Conservation (phyloP, 1,140 invertebrate species). For the Dendrolimus kikuchii region DNA sequence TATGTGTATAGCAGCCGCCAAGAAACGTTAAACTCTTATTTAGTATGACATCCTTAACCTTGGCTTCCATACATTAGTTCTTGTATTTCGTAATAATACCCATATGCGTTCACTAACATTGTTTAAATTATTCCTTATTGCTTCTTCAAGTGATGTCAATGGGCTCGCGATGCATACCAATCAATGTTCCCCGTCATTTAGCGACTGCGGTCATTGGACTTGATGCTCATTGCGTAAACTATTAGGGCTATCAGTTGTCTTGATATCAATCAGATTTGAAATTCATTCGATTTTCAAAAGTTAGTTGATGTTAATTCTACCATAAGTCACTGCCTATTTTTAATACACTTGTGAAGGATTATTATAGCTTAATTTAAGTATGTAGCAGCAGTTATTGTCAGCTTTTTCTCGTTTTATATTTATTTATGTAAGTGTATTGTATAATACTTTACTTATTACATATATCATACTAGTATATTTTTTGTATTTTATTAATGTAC, state of each 20-base stretch:
- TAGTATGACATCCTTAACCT: neutral
- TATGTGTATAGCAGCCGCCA: too few species aligned
- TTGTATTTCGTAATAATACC: neutral
- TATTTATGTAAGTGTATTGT: too few species aligned
- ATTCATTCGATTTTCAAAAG: constrained; percentile 35
- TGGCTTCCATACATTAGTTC: neutral
- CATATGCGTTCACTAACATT: constrained; percentile 1
- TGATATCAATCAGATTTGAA: constrained; percentile 39
- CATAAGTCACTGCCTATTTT: too few species aligned
- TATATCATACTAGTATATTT: too few species aligned
- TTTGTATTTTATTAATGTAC: too few species aligned
- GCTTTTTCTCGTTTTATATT: too few species aligned
- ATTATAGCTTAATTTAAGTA: too few species aligned
- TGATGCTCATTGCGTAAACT: constrained; percentile 51
- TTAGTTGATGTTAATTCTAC: too few species aligned
- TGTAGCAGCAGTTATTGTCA: too few species aligned
- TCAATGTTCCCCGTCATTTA: constrained; percentile 47
- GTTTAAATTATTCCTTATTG: constrained; percentile 5
- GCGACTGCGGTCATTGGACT: constrained; percentile 54
- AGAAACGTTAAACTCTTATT: too few species aligned
- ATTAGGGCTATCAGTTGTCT: constrained; percentile 54
- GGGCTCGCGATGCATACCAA: constrained; percentile 18
- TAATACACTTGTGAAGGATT: too few species aligned
- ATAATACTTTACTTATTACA: too few species aligned
- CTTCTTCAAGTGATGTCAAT: constrained; percentile 10